Evolutionary conservation across 2,797 vertebrate genomes (phyloP), one percentile per base, ranked within the genome.

Genomic region (Lepus oiostolus): DNA sequence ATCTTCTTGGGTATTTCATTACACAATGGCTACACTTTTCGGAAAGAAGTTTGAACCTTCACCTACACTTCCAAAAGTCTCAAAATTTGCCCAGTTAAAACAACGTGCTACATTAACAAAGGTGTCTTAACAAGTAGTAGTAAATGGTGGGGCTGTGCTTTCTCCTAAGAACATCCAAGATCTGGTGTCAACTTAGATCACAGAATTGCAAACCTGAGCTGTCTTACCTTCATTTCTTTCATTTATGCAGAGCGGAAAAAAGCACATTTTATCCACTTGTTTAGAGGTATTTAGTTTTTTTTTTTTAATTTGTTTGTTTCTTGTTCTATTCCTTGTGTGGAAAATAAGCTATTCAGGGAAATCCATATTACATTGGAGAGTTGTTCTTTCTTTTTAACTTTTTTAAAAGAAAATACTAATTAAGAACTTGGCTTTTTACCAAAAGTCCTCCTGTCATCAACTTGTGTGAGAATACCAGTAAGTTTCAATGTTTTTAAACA

Each of bases 1-100:
- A 98, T 98, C 98, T 98, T 98, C 97, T 97, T 95, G 95, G 98
- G 96, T 98, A 98, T 98, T 98, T 98, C 98, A 98, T 98, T 98
- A 98, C 96, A 98, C 98, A 98, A 97, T 97, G 97, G 81, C 74
- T 97, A 92, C 83, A 96, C 96, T 98, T 97, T 32, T 47, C 95
- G 96, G 74, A 93, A 96, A 98, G 98, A 98, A 98, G 97, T 98
- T 98, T 97, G 98, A 98, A 98, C 97, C 98, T 98, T 98, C 97
- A 98, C 98, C 98, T 96, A 94, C 47, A 63, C 92, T 98, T 97
- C 90, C 94, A 85, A 98, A 98, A 98, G 98, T 98, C 96, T 98
- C 97, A 95, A 97, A 97, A 97, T 97, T 93, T 96, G 98, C 98
- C 98, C 97, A 94, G 96, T 91, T 97, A 95, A 98, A 98, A 98